These are phyloP conservation scores for Thera obeliscata DNA, from an alignment of 2,888 invertebrate species.

Conservation along the genomic window DNA sequence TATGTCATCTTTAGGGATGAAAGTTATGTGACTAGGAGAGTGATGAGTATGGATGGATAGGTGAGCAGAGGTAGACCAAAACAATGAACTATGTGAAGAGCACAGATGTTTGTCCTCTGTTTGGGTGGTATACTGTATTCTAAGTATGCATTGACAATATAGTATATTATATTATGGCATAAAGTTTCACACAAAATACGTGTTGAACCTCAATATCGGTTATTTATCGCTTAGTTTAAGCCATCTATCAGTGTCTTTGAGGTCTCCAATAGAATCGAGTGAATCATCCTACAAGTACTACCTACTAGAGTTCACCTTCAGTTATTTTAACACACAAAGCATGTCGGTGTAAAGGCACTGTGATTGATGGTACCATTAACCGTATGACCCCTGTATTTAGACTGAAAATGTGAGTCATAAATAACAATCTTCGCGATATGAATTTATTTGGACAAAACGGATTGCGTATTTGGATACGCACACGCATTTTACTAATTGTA, in stretches of 20 bases:
- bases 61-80: too few species aligned
- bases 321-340: slow-evolving; percentile 24
- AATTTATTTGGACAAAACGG: slow-evolving; percentile 34
- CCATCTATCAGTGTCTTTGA: neutral
- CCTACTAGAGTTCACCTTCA: slow-evolving; percentile 6
- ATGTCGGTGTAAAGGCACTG: slow-evolving; percentile 26
- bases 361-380: slow-evolving; percentile 38
- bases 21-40: too few species aligned
- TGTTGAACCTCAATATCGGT: too few species aligned
- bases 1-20: too few species aligned
- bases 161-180: too few species aligned
- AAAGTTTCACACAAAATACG: too few species aligned
- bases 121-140: too few species aligned
- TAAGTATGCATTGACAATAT: too few species aligned
- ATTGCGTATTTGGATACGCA: slow-evolving; percentile 26
- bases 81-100: too few species aligned
- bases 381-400: slow-evolving; percentile 32
- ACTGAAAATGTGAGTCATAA: slow-evolving; percentile 34
- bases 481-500: slow-evolving; percentile 9
- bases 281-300: neutral
- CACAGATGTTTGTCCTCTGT: too few species aligned
- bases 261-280: neutral
- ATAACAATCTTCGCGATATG: slow-evolving; percentile 32
- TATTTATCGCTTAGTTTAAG: neutral
- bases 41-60: too few species aligned